Base-by-base conservation (phyloP, 1,140 invertebrate genomes). In the Branchinecta lynchi region DNA sequence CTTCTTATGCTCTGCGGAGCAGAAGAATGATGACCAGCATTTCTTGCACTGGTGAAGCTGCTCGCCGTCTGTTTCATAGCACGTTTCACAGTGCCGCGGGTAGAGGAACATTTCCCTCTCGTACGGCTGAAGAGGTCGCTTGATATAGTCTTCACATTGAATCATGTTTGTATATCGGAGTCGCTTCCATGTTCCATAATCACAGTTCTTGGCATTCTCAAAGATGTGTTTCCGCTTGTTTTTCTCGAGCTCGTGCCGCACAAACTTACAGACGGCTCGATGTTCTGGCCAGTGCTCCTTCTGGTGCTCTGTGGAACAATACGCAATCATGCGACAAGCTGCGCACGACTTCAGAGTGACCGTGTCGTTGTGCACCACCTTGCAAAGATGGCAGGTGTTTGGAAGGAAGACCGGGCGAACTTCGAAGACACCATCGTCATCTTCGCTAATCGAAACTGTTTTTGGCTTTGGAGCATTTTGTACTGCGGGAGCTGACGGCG, bases 91-190 rank as follows among this genome's bases (percentile, higher is more conserved):
- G 3, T 85, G 77, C 32, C 82, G 79, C 0, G 86, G 85, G 74
- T 86, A 88, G 3, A 88, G 76, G 7, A 89, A 74, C 0, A 85
- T 81, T 73, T 88, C 87, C 68, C 82, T 82, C 73, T 89, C 86
- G 78, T 83, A 86, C 0, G 85, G 79, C 10, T 82, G 77, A 32
- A 88, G 73, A 7, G 76, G 74, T 45, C 86, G 80, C 51, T 12
- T 65, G 45, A 51, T 21, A n/a, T n/a, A 12, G 32, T 70, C 45
- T 46, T 71, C 66, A 15, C 32, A 32, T 17, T 43, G 43, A 20
- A 68, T 43, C 65, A 71, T 70, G n/a, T 17, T 20, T 20, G 70
- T 43, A 12, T 72, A 71, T 10, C 69, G 70, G 3, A 70, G 44
- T 66, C 68, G 67, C 67, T 73, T 68, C n/a, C 72, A 70, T 60